These are phyloP conservation scores for Drosophila virilis DNA, from an alignment of 1,140 invertebrate genomes.

Conservation along the genomic window DNA sequence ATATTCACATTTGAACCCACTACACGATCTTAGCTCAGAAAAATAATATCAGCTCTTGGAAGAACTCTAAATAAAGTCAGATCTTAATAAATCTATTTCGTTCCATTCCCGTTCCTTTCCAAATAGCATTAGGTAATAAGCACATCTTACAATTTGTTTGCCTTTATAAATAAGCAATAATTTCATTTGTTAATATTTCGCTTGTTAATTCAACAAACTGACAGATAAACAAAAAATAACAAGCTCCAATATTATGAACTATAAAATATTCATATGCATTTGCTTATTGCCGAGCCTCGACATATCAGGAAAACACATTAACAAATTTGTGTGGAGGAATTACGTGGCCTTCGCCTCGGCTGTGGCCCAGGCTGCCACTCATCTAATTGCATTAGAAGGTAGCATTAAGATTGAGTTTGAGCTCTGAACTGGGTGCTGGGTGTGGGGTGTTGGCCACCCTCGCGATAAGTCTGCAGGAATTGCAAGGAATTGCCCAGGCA, in stretches of 20 bases:
- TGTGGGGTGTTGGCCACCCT: conserved; percentile 25
- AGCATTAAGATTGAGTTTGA: conserved; percentile 10
- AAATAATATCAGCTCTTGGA: background rate
- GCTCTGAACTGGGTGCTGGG: background rate
- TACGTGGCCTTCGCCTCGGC: conserved; percentile 20
- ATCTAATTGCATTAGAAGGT: conserved; percentile 75
- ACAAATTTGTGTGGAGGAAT: conserved; percentile 62
- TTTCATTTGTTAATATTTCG: conserved; percentile 41
- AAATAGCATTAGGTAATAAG: conserved; percentile 1
- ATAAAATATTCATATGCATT: conserved; percentile 79
- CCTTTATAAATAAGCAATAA: conserved; percentile 25
- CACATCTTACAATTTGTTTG: background rate
- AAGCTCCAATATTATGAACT: conserved; percentile 52
- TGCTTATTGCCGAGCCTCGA: conserved; percentile 10
- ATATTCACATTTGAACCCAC: too few species aligned
- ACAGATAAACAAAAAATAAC: conserved; percentile 28
- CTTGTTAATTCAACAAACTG: conserved; percentile 23
- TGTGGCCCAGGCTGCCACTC: conserved; percentile 50
- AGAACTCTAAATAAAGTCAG: background rate
- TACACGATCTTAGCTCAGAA: background rate
- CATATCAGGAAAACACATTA: conserved; percentile 70
- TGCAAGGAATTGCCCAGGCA: conserved; percentile 56
- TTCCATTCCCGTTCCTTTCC: background rate
- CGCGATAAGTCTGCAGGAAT: conserved; percentile 38
- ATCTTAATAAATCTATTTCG: too few species aligned